These are phyloP conservation scores for Gambelia wislizenii DNA, from an alignment of 2,797 vertebrate species.

Conservation along the genomic window DNA sequence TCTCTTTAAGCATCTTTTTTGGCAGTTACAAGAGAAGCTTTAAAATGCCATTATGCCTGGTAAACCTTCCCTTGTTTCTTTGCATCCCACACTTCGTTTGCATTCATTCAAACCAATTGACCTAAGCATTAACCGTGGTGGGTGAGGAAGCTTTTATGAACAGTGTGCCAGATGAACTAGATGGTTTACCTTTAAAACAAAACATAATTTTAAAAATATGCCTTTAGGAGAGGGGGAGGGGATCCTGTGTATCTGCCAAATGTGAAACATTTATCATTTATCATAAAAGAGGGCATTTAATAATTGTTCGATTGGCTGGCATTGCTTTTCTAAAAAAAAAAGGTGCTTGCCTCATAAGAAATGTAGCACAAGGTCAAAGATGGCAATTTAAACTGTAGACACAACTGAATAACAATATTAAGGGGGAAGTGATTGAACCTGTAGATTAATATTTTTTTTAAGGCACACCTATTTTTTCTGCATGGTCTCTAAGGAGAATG, in stretches of 20 bases:
- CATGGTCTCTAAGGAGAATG: conserved; percentile 13
- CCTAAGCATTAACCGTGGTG: conserved; percentile 22
- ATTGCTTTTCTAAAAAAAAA: conserved; percentile 72
- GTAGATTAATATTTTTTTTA: conserved; percentile 45
- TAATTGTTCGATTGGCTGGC: conserved; percentile 79
- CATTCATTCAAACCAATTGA: conserved; percentile 59
- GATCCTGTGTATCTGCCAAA: conserved; percentile 61
- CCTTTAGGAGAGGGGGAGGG: not conserved
- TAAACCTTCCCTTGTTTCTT: conserved; percentile 64
- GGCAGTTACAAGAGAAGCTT: conserved; percentile 52
- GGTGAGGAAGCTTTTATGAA: conserved; percentile 53
- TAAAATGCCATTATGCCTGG: conserved; percentile 60
- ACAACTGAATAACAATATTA: conserved; percentile 68
- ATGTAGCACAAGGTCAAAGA: conserved; percentile 70
- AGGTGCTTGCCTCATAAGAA: conserved; percentile 77
- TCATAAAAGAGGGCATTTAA: conserved; percentile 82
- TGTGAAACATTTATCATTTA: conserved; percentile 81
- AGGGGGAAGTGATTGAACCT: conserved; percentile 48
- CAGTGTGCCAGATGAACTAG: conserved; percentile 56
- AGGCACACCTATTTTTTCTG: conserved; percentile 42
- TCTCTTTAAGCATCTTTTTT: conserved; percentile 51
- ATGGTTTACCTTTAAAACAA: conserved; percentile 64
- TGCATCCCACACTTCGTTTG: conserved; percentile 54
- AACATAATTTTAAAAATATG: conserved; percentile 23
- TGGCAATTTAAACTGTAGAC: conserved; percentile 66